A percentile compares a stretch with the other conserved stretches of the same genome.
phyloP scores from a whole-genome alignment of 1,140 invertebrate species.

The Nebria ingens region DNA sequence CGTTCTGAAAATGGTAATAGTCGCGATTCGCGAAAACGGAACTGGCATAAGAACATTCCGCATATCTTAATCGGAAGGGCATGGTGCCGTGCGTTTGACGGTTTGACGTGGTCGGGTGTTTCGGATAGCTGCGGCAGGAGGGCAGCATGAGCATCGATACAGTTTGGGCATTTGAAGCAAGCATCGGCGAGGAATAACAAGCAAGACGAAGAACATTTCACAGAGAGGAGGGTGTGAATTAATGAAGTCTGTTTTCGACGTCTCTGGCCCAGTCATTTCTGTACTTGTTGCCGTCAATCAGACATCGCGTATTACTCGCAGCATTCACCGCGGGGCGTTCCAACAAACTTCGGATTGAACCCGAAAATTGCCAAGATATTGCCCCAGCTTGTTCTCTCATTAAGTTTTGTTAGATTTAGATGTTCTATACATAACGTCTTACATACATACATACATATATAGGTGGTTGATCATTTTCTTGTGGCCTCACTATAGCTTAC shows the following conservation, averaged over 20 bases:
- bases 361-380: constrained; percentile 19
- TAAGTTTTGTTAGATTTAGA: background rate
- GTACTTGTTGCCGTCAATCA: constrained; percentile 8
- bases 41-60: background rate
- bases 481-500: no score
- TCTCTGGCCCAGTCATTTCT: constrained; percentile 1
- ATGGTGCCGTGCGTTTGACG: background rate
- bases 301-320: constrained; percentile 7
- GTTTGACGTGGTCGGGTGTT: background rate
- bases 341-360: constrained; percentile 18
- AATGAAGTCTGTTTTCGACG: constrained; percentile 8
- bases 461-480: background rate
- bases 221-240: background rate
- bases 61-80: background rate
- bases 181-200: background rate
- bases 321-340: constrained; percentile 16
- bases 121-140: no score
- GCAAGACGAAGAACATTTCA: background rate
- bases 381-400: constrained; percentile 10
- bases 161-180: background rate
- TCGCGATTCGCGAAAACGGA: no score
- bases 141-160: background rate
- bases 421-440: no score
- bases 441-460: no score
- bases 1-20: no score